phyloP scores from a whole-genome alignment of 2,888 invertebrate species.

The Blera fallax region DNA sequence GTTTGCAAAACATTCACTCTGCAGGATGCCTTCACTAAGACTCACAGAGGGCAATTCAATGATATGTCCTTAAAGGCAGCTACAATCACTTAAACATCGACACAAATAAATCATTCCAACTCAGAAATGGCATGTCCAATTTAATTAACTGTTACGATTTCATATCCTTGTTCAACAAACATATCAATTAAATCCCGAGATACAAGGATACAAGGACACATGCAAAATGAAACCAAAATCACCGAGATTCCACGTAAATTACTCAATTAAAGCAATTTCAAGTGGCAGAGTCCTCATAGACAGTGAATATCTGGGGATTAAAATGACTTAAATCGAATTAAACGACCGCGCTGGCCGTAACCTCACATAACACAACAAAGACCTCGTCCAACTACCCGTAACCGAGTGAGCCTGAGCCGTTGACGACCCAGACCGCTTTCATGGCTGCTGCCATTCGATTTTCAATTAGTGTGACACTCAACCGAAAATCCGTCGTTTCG shows the following conservation, averaged over 20 bases:
- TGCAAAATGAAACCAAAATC: slow-evolving; percentile 27
- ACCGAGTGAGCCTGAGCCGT: not conserved
- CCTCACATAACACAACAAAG: not conserved
- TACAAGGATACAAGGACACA: slow-evolving; percentile 6
- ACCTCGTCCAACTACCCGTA: not conserved
- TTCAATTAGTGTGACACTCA: slow-evolving; percentile 64
- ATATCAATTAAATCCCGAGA: slow-evolving; percentile 34
- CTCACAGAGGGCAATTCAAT: not conserved
- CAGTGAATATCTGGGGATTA: slow-evolving; percentile 48
- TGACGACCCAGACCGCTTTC: not conserved
- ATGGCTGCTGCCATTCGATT: slow-evolving; percentile 9
- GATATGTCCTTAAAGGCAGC: not conserved
- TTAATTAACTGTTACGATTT: slow-evolving; percentile 39
- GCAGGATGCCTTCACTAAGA: slow-evolving; percentile 8
- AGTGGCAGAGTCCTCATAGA: slow-evolving; percentile 28
- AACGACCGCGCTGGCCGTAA: slow-evolving; percentile 26
- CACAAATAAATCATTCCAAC: slow-evolving; percentile 27
- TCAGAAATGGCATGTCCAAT: slow-evolving; percentile 16
- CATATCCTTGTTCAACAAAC: slow-evolving; percentile 27
- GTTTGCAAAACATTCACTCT: slow-evolving; percentile 27
- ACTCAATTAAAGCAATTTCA: slow-evolving; percentile 56
- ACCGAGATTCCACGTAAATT: slow-evolving; percentile 47
- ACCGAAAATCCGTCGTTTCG: slow-evolving; percentile 58
- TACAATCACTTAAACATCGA: not conserved
- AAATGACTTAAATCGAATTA: slow-evolving; percentile 57